Conservation (phyloP, 2,113 vertebrate genomes). For the Antechinus flavipes region DNA sequence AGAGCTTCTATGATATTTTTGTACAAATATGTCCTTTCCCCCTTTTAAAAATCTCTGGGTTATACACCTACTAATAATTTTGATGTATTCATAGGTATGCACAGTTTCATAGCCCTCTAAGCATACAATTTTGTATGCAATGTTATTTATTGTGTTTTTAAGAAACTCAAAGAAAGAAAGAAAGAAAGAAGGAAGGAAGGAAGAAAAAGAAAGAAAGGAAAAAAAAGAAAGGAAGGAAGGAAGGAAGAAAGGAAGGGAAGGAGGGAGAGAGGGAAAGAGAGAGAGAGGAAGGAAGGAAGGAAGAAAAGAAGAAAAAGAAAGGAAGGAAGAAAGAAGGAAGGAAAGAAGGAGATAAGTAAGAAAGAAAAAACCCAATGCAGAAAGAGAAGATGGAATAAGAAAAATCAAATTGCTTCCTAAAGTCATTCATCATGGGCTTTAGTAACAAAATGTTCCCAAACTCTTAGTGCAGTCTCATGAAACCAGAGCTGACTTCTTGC, state of each 20-base stretch:
- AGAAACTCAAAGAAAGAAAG: no score
- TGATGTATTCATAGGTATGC: no score
- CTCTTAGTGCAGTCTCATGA: conserved; percentile 91
- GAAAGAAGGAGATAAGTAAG: conserved; percentile 72
- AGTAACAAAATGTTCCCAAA: conserved; percentile 91
- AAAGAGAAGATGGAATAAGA: conserved; percentile 86
- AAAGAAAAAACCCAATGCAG: conserved; percentile 86
- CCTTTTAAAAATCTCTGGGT: no score
- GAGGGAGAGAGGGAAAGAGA: conserved; percentile 82
- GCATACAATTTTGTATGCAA: no score
- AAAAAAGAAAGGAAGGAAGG: conserved; percentile 75
- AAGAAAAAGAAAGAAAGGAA: conserved; percentile 68
- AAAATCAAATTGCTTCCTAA: conserved; percentile 83
- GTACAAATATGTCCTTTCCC: no score
- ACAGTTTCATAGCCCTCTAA: no score
- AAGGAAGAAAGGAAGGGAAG: neutral
- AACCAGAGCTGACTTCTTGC: conserved; percentile 99
- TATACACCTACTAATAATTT: no score
- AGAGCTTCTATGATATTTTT: no score
- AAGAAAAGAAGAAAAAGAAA: conserved; percentile 84
- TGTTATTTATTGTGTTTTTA: no score
- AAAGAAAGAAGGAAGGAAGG: no score
- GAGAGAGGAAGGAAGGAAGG: conserved; percentile 58
- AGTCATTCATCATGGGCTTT: conserved; percentile 93
- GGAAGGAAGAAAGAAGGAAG: conserved; percentile 54